These are phyloP conservation scores for Hedya salicella DNA, from an alignment of 2,888 invertebrate species.

Conservation along the genomic window DNA sequence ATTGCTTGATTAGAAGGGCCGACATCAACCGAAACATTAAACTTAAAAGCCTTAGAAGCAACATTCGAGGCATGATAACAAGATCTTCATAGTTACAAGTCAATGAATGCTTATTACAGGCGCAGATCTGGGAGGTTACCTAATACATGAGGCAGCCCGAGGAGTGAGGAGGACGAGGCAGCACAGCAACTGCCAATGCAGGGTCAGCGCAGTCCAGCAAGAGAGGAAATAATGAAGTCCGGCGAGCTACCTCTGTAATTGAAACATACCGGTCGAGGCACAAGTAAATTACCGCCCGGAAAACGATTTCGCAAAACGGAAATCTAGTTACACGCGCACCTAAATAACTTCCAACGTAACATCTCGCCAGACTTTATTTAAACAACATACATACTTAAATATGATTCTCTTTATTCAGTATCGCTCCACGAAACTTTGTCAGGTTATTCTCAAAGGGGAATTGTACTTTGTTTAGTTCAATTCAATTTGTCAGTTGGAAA, in stretches of 20 bases:
- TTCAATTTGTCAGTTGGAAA: constrained; percentile 78
- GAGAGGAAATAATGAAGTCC: constrained; percentile 75
- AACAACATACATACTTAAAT: constrained; percentile 36
- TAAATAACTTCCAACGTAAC: constrained; percentile 51
- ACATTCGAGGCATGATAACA: not conserved
- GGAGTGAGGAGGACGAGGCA: constrained; percentile 3
- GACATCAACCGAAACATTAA: not conserved
- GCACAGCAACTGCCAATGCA: constrained; percentile 8
- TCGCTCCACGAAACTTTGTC: constrained; percentile 61
- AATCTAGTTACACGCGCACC: constrained; percentile 63
- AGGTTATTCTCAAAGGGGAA: constrained; percentile 72
- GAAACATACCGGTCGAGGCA: constrained; percentile 65
- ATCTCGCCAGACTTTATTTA: constrained; percentile 24
- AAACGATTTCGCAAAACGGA: constrained; percentile 66
- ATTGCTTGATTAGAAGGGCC: not conserved
- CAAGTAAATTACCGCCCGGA: constrained; percentile 67
- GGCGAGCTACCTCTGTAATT: constrained; percentile 63
- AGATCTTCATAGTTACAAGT: constrained; percentile 4
- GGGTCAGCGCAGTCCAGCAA: constrained; percentile 27
- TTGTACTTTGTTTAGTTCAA: constrained; percentile 73
- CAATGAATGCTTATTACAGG: constrained; percentile 15
- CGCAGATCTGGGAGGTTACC: constrained; percentile 8
- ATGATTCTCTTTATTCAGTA: constrained; percentile 42
- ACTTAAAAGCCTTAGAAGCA: not conserved
- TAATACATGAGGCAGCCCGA: constrained; percentile 18